Base-by-base conservation (phyloP, 2,797 vertebrate species). In the Echiichthys vipera region DNA sequence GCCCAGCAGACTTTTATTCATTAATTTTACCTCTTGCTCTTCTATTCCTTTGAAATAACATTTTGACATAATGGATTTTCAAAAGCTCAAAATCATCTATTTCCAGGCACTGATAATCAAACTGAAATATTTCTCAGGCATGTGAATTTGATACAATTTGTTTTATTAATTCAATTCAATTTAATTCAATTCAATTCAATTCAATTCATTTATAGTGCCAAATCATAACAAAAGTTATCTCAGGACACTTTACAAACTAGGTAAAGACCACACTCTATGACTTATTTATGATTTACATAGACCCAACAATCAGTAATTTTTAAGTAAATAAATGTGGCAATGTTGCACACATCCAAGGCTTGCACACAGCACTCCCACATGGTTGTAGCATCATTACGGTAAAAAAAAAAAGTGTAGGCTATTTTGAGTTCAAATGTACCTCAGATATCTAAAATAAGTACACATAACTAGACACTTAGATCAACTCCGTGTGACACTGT, bases 361-460 rank as follows among this genome's bases (percentile, higher is more conserved):
- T 47, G 32, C 3, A 15, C 59, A 46, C 43, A 43, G 30, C 29
- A 39, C 45, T 61, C 47, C 18, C 25, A 29, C 3, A 3, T 32
- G 17, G 12, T 17, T 58, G 46, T 36, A 49, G 11, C 36, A 42
- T 58, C n/a, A 50, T 24, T 24, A 34, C 12, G 0, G 36, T 32
- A 45, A 71, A 61, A 46, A 29, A 5, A 45, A 71, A 61, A 46
- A 29, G 6, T 25, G 42, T 17, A 12, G 5, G 3, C 17, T 71
- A 74, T 80, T 77, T 82, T 62, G 83, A 37, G 58, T 53, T 78
- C 18, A 67, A 58, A 58, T 24, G 14, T 49, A 50, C n/a, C 24
- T 70, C 62, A 51, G 30, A 40, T 62, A 39, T 59, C 67, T 73
- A 62, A 83, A 83, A 75, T 67, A 58, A 78, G 46, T n/a, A 25